A percentile compares a stretch with the other conserved stretches of the same genome.
Evolutionary conservation across 2,113 vertebrate genomes (phyloP).

Genomic region (Saguinus midas): DNA sequence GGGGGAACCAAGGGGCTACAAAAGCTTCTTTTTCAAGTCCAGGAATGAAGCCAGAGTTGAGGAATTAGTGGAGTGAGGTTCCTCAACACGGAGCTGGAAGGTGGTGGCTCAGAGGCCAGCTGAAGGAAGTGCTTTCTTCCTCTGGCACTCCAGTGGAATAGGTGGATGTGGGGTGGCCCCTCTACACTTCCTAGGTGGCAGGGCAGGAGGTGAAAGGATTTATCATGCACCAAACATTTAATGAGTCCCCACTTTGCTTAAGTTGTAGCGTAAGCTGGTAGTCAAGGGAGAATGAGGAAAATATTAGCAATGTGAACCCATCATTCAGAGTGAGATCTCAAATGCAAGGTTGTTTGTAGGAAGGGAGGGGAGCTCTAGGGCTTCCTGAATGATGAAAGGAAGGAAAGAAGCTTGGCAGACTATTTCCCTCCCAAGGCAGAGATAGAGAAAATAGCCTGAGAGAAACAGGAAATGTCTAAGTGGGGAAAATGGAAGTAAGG

Average conservation of each 20-base stretch:
- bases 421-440: not conserved
- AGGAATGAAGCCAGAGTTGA: not conserved
- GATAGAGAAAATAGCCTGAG: not conserved
- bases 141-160: not conserved
- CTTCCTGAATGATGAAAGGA: slow-evolving; percentile 2
- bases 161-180: not conserved
- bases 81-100: not conserved
- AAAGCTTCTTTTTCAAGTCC: not conserved
- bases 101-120: not conserved
- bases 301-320: not conserved
- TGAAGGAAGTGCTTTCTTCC: not conserved
- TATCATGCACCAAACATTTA: not conserved
- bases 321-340: not conserved
- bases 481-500: not conserved
- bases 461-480: not conserved
- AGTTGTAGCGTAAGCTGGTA: not conserved
- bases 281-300: slow-evolving; percentile 22
- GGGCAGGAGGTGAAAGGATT: not conserved
- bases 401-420: not conserved
- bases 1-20: not conserved
- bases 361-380: not conserved
- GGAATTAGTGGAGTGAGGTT: not conserved
- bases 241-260: not conserved
- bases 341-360: not conserved
- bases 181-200: not conserved